Evolutionary conservation across 1,140 invertebrate genomes (phyloP).

Genomic region (Drosophila subpulchrella): DNA sequence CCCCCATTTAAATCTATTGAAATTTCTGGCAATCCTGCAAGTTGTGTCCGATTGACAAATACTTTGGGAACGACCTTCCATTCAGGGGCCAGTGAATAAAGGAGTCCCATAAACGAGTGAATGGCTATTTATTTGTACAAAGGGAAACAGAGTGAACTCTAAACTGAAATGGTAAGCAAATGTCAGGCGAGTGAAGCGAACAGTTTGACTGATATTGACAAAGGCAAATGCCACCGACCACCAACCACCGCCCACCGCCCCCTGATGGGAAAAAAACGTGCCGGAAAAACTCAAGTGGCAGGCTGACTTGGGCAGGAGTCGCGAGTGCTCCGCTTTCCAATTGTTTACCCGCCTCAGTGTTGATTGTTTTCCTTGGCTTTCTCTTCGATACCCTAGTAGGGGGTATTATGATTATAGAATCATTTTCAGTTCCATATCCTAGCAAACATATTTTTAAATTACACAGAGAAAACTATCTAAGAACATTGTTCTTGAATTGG

Average conservation of each 20-base stretch:
- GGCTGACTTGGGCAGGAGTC: conserved; percentile 33
- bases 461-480: too few species aligned
- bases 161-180: conserved; percentile 47
- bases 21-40: conserved; percentile 6
- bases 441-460: too few species aligned
- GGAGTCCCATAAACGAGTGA: conserved; percentile 37
- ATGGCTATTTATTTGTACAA: conserved; percentile 40
- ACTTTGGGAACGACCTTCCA: conserved; percentile 23
- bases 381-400: conserved; percentile 11
- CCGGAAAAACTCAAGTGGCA: conserved; percentile 40
- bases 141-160: conserved; percentile 20
- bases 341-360: conserved; percentile 39
- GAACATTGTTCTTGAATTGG: too few species aligned
- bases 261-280: conserved; percentile 22
- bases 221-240: conserved; percentile 40
- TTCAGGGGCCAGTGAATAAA: conserved; percentile 23
- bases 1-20: conserved; percentile 21
- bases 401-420: neutral
- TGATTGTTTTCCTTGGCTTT: conserved; percentile 22
- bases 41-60: conserved; percentile 23
- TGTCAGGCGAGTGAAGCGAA: conserved; percentile 33
- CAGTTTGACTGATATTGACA: conserved; percentile 56
- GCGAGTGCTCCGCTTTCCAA: conserved; percentile 24
- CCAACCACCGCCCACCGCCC: neutral
- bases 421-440: too few species aligned